Evolutionary conservation across 2,797 vertebrate species (phyloP).

Genomic region (Epinephelus awoara): DNA sequence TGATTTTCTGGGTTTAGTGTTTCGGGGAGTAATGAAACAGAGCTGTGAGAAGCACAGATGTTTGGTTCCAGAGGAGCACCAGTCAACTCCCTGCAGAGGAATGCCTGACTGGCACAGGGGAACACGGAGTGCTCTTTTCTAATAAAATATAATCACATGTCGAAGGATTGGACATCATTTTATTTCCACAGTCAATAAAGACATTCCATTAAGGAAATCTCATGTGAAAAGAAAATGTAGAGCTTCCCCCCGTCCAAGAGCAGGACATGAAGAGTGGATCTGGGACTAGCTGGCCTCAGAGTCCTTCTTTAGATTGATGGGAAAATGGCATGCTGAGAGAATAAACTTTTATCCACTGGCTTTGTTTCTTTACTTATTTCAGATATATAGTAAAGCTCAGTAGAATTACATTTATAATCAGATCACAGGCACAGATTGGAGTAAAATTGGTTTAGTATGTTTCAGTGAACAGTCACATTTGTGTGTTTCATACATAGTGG

Average conservation of each 20-base stretch:
- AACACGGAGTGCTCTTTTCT: slow-evolving; percentile 61
- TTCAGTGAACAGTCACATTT: too few relatives aligned
- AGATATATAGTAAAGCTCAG: background rate
- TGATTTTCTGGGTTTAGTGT: slow-evolving; percentile 81
- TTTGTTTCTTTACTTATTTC: slow-evolving; percentile 21
- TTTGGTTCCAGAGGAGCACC: slow-evolving; percentile 71
- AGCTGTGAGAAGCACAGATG: slow-evolving; percentile 76
- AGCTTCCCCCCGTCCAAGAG: slow-evolving; percentile 18
- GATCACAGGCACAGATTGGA: background rate
- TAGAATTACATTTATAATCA: background rate
- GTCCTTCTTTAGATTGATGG: slow-evolving; percentile 24
- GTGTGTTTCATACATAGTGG: too few relatives aligned
- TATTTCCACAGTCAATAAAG: slow-evolving; percentile 73
- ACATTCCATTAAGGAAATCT: slow-evolving; percentile 72
- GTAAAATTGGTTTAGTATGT: too few relatives aligned
- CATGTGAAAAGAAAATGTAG: slow-evolving; percentile 60
- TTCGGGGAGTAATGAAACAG: slow-evolving; percentile 73
- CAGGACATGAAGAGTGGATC: slow-evolving; percentile 36
- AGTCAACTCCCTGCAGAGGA: slow-evolving; percentile 81
- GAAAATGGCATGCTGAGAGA: slow-evolving; percentile 17
- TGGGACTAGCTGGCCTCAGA: slow-evolving; percentile 21
- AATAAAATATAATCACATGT: slow-evolving; percentile 76
- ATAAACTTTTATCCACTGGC: slow-evolving; percentile 19
- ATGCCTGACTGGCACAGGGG: slow-evolving; percentile 72
- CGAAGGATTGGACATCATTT: slow-evolving; percentile 67